A percentile compares a stretch with the other conserved stretches of the same genome.
phyloP scores from a whole-genome alignment of 2,797 vertebrate species.

The Salmo trutta region DNA sequence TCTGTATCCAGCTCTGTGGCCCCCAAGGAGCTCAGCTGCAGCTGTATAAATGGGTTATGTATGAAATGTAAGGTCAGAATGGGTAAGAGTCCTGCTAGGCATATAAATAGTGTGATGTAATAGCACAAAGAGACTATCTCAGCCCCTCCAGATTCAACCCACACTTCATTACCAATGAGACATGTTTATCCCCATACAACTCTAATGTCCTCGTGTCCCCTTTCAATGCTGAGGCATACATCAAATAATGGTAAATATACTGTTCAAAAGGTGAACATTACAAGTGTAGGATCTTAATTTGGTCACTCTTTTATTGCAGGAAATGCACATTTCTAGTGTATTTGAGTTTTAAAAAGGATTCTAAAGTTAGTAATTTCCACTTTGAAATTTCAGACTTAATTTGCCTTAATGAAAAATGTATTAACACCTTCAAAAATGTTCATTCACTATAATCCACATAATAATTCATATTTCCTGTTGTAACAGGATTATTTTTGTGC shows the following conservation, averaged over 20 bases:
- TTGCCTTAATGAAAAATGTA: too few relatives aligned
- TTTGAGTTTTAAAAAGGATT: too few relatives aligned
- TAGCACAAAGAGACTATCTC: constrained; percentile 36
- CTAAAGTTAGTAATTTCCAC: too few relatives aligned
- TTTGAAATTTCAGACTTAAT: too few relatives aligned
- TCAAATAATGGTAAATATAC: constrained; percentile 58
- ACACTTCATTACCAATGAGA: constrained; percentile 58
- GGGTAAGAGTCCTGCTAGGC: constrained; percentile 41
- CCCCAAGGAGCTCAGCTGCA: constrained; percentile 39
- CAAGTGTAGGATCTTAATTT: too few relatives aligned
- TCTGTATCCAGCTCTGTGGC: constrained; percentile 3
- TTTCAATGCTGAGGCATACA: constrained; percentile 61
- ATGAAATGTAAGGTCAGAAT: constrained; percentile 49
- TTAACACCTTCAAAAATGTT: too few relatives aligned
- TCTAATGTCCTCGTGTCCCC: constrained; percentile 32
- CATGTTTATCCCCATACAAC: constrained; percentile 48
- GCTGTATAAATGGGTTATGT: constrained; percentile 57
- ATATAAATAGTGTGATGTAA: constrained; percentile 63
- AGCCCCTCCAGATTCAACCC: constrained; percentile 48
- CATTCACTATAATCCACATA: too few relatives aligned
- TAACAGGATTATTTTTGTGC: too few relatives aligned
- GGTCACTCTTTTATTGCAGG: too few relatives aligned
- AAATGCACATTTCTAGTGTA: too few relatives aligned
- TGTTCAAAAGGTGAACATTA: constrained; percentile 55
- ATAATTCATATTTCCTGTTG: too few relatives aligned